Evolutionary conservation across 2,797 vertebrate genomes (phyloP), one percentile per base, ranked within the genome.

Genomic region (Poeciliopsis presidionis): DNA sequence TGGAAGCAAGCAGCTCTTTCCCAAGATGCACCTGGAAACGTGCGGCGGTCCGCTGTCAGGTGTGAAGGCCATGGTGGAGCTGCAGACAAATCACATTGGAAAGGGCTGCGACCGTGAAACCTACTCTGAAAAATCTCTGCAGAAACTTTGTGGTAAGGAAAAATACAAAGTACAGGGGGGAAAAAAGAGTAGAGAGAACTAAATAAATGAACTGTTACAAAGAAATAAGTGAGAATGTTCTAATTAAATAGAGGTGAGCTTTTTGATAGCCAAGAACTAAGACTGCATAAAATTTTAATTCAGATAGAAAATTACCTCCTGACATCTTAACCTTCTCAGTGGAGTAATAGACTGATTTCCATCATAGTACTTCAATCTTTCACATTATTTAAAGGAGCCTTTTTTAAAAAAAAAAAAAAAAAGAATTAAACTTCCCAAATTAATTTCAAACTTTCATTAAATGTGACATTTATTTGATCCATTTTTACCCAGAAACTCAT

Each of bases 81-180:
- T 99, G n/a, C 97, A 99, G 93, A 98, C 96, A 75, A 98, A 92
- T 69, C 97, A 96, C 87, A 98, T 97, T 0, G 97, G 97, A 46
- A 98, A 98, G 84, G 98, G 97, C 80, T 99, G 98, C 2, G 97
- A 98, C 80, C 96, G 97, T 0, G 97, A 99, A 88, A 98, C 97
- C 0, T 98, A 99, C 90, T 98, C 97, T 0, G 97, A 99, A 85
- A 98, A 97, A 89, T 97, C 98, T 36, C 95, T 99, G 81, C 97
- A 98, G 88, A 98, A 97, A 78, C 94, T 98, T 73, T 99, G 98
- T n/a, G 98, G 98, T 98, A 95, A 49, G 96, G 67, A 74, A 41
- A 78, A 72, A 76, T 53, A 61, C 46, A 33, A 39, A 18, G 28
- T 16, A 13, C 25, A 28, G 4, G 55, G 1, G 0, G 4, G 55